Base-by-base conservation (phyloP, 1,140 invertebrate species). In the Zaprionus davidi region DNA sequence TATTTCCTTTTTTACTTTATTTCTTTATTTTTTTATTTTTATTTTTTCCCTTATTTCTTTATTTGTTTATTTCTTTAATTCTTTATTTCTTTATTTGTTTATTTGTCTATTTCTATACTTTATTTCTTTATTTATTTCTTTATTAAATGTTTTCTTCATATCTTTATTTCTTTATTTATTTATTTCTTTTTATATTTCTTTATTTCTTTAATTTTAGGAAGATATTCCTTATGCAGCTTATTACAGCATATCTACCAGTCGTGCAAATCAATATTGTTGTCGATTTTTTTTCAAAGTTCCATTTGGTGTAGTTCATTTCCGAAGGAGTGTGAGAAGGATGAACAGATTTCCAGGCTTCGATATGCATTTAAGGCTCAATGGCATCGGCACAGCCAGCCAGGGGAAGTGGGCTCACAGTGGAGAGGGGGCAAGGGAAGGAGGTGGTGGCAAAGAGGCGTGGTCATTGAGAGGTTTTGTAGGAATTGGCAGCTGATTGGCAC, bases 331-430 rank as follows among this genome's bases (percentile, higher is more conserved):
- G n/a, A n/a, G 41, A 17, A 17, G 41, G 56, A 31, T 31, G 26
- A 34, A 7, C 17, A 57, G 66, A 68, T 68, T 20, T 59, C 3
- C 41, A 31, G 26, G 20, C 49, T 46, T 31, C 24, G 63, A 65
- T 65, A 65, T 65, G 34, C 46, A 36, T 65, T 65, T 22, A 55
- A 22, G 28, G 49, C 49, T 34, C 63, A 55, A 65, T 65, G 49
- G 46, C 17, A 51, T n/a, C 15, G 41, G 6, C n/a, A 44, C 6
- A n/a, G 41, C 15, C 34, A 62, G n/a, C 22, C 3, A 5, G 15
- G 41, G 9, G 9, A 9, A 15, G 58, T 22, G 22, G 11, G 22
- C 6, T 22, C n/a, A 28, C 11, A 5, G 20, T 51, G 31, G 9
- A 22, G 24, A 15, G n/a, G 20, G 9, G 24, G 15, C 24, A 26